Percentiles rank a stretch among this genome's conserved stretches.
Evolutionary conservation across 2,888 invertebrate genomes (phyloP).

Genomic region (Julus scandinavius): DNA sequence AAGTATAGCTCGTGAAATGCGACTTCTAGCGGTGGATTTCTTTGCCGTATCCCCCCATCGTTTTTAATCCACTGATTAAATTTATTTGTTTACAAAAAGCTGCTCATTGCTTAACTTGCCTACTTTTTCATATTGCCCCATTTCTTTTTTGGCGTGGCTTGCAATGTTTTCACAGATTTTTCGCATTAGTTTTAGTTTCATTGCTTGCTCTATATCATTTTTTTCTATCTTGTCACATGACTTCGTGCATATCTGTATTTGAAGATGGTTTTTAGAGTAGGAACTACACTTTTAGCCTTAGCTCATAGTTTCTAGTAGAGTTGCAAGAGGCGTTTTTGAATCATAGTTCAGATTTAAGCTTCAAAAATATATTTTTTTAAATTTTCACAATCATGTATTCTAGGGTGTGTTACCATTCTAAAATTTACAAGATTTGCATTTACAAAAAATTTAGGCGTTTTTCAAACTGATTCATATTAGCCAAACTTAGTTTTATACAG

Average conservation of each 20-base stretch:
- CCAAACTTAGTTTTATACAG: too few relatives aligned
- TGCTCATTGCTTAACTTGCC: neutral
- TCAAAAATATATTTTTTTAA: neutral
- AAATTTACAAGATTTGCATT: too few relatives aligned
- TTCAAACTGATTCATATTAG: too few relatives aligned
- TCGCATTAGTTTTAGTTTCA: neutral
- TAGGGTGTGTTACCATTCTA: too few relatives aligned
- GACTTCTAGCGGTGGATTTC: conserved; percentile 1
- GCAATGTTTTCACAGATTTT: neutral
- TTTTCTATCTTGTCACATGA: neutral
- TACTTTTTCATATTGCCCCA: neutral
- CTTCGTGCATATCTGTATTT: neutral
- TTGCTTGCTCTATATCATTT: neutral
- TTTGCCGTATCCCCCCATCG: neutral
- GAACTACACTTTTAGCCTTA: neutral
- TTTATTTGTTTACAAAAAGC: neutral
- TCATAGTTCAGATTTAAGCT: neutral
- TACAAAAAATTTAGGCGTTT: too few relatives aligned
- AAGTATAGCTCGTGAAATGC: neutral
- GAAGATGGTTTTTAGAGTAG: neutral
- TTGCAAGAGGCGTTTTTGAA: neutral
- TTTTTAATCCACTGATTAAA: neutral
- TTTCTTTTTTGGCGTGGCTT: neutral
- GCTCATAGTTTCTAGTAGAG: neutral
- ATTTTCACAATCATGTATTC: too few relatives aligned